Conservation (phyloP, 2,113 vertebrate genomes). For the Misgurnus mizolepis region DNA sequence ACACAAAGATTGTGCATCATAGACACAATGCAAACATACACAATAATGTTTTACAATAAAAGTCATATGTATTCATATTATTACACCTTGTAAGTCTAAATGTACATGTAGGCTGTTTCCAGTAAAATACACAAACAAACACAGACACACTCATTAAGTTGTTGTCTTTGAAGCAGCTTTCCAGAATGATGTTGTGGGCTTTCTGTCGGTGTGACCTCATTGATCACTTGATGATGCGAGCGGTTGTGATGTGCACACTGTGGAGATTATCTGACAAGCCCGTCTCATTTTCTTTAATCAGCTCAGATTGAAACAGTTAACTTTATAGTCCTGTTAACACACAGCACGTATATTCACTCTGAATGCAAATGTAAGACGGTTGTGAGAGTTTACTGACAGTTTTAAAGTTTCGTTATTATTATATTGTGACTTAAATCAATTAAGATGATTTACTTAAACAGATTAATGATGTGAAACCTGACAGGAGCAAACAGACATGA, state of each 20-base stretch:
- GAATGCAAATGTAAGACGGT: background rate
- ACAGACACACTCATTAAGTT: conserved; percentile 63
- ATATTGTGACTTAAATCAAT: no score
- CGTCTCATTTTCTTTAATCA: background rate
- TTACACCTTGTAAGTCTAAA: no score
- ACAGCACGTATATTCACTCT: background rate
- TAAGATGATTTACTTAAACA: no score
- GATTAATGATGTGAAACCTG: no score
- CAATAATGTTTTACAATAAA: no score
- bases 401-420: background rate
- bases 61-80: no score
- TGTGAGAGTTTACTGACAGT: background rate
- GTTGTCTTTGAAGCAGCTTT: conserved; percentile 60
- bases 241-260: no score
- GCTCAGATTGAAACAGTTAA: background rate
- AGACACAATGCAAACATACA: no score
- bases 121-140: no score
- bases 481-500: no score
- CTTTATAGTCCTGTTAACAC: background rate
- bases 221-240: background rate
- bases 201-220: background rate
- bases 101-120: no score
- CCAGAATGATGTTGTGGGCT: background rate
- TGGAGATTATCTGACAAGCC: conserved; percentile 1
- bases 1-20: no score